Base-by-base conservation (phyloP, 2,113 vertebrate genomes). In the Microcebus lehilahytsara region DNA sequence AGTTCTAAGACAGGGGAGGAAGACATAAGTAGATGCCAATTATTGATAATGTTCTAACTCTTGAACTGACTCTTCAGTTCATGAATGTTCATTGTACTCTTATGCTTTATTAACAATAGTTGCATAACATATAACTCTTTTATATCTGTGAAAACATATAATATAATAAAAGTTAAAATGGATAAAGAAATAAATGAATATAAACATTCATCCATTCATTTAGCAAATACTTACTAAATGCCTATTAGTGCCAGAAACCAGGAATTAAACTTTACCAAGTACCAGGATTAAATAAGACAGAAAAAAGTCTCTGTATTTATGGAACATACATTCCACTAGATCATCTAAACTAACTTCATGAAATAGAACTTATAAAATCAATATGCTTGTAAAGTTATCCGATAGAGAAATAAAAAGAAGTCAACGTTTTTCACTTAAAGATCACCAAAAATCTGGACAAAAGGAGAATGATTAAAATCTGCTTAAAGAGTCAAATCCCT, bases 341-440 rank as follows among this genome's bases (percentile, higher is more conserved):
- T 37, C 49, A 97, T 53, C 22, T 85, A 87, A 95, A 46, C 6
- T 49, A 85, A 83, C 5, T 37, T 84, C n/a, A 94, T 83, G n/a
- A 80, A 89, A 53, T 53, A 74, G 19, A 49, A 71, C 17, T 85
- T 79, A 74, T 3, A 74, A 94, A 96, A 83, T 69, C 49, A 95
- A 62, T 34, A 51, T 27, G 84, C 12, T 85, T 72, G 71, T 42
- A 83, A 56, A 95, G 6, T 49, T 92, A 72, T 19, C 3, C 69
- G 34, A 90, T 87, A 6, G 13, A 16, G 37, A 84, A 92, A 93
- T 81, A 77, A 95, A 89, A 96, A n/a, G n/a, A n/a, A 80, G 8
- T 32, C 14, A 77, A 72, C 74, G 4, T 14, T 81, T 96, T 96
- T 80, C 9, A 62, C n/a, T n/a, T n/a, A n/a, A 66, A 94, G 51